Evolutionary conservation across 2,797 vertebrate species (phyloP).

Genomic region (Diplodus sargus): DNA sequence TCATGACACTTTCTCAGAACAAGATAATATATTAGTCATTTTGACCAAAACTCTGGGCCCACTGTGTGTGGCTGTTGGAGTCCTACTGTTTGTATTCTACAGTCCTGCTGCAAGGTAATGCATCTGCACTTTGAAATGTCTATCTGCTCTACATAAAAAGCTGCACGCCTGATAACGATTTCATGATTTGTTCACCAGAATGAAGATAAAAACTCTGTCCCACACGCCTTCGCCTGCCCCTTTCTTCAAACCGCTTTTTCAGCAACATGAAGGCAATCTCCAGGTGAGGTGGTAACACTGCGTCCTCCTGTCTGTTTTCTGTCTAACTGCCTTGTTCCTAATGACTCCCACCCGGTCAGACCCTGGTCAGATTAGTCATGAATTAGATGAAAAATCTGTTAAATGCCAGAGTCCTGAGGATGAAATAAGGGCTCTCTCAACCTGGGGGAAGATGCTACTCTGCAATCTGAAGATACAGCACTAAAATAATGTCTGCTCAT

Average conservation of each 20-base stretch:
- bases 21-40: neutral
- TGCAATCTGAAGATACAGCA: too few species aligned
- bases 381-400: too few species aligned
- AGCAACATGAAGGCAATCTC: constrained; percentile 63
- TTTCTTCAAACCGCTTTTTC: constrained; percentile 72
- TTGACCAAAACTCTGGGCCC: constrained; percentile 55
- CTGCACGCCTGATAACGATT: neutral
- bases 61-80: constrained; percentile 28
- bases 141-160: neutral
- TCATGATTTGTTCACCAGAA: constrained; percentile 38
- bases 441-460: too few species aligned
- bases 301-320: neutral
- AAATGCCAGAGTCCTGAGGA: too few species aligned
- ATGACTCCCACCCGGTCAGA: too few species aligned
- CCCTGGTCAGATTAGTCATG: too few species aligned
- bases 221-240: constrained; percentile 70
- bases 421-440: too few species aligned
- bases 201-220: constrained; percentile 69
- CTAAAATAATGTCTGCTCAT: too few species aligned
- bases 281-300: constrained; percentile 53
- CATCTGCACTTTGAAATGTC: neutral
- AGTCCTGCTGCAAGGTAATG: constrained; percentile 60
- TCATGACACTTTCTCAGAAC: constrained; percentile 20
- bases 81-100: constrained; percentile 55
- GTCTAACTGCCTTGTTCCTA: neutral